Percentiles rank a stretch among this genome's conserved stretches.
Evolutionary conservation across 2,888 invertebrate species (phyloP).

Genomic region (Sinelater perroti): DNA sequence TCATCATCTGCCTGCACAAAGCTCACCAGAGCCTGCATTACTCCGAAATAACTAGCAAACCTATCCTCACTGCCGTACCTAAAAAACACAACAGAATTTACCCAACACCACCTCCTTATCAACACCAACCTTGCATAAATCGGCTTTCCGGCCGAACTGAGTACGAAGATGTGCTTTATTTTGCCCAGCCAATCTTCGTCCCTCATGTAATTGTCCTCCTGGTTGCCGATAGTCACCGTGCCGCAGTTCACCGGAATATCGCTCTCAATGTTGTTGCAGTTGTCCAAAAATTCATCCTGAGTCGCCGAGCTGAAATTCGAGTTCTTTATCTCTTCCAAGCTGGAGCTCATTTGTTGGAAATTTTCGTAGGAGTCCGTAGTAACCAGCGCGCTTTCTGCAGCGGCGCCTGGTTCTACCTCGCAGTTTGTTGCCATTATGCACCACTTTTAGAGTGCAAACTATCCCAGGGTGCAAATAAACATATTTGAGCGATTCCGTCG

Average conservation of each 20-base stretch:
- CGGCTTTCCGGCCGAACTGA: slow-evolving; percentile 96
- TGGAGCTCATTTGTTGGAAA: slow-evolving; percentile 72
- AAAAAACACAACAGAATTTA: not conserved
- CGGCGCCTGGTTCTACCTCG: slow-evolving; percentile 67
- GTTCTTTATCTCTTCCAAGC: slow-evolving; percentile 68
- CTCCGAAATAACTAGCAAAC: slow-evolving; percentile 91
- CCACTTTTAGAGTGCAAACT: no score
- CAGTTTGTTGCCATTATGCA: slow-evolving; percentile 48
- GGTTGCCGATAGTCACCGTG: slow-evolving; percentile 39
- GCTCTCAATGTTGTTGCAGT: slow-evolving; percentile 47
- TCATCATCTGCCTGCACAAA: slow-evolving; percentile 87
- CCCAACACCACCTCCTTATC: not conserved
- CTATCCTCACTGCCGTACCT: slow-evolving; percentile 94
- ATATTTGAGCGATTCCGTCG: no score
- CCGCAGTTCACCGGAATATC: slow-evolving; percentile 38
- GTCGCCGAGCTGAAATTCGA: slow-evolving; percentile 60
- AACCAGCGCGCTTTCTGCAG: slow-evolving; percentile 73
- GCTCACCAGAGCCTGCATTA: slow-evolving; percentile 92
- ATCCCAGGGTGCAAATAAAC: no score
- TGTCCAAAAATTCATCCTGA: slow-evolving; percentile 43
- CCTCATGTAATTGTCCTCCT: slow-evolving; percentile 71
- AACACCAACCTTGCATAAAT: slow-evolving; percentile 82
- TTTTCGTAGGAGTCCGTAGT: slow-evolving; percentile 77
- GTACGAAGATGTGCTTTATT: slow-evolving; percentile 91
- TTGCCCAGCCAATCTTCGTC: slow-evolving; percentile 80